Evolutionary conservation across 2,888 invertebrate genomes (phyloP).

Genomic region (Volucella zonaria): DNA sequence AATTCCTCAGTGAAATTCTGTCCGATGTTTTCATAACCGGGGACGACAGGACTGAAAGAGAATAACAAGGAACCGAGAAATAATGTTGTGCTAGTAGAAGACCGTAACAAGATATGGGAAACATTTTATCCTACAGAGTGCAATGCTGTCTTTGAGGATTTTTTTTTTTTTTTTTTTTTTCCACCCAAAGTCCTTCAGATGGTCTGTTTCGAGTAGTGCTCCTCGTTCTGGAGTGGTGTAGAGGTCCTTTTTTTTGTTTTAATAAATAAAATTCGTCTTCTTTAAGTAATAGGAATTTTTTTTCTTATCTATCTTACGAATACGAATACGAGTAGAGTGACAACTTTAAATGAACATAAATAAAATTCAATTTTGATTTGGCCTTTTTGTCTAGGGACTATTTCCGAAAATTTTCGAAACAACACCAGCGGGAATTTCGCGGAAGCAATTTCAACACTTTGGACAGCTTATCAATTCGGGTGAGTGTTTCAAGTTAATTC

Average conservation of each 20-base stretch:
- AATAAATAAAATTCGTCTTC: conserved; percentile 56
- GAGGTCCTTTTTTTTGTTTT: conserved; percentile 21
- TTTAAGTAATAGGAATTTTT: conserved; percentile 49
- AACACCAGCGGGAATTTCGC: conserved; percentile 80
- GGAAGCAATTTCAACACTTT: conserved; percentile 80
- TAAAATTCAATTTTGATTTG: conserved; percentile 24
- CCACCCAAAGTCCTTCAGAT: background rate
- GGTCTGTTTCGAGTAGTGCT: no score
- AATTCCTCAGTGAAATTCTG: conserved; percentile 61
- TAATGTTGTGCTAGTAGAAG: conserved; percentile 40
- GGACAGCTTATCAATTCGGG: conserved; percentile 80
- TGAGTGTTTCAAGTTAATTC: conserved; percentile 70
- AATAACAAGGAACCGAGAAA: conserved; percentile 19
- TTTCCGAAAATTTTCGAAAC: conserved; percentile 80
- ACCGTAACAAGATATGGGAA: conserved; percentile 60
- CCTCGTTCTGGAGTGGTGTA: no score
- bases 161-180: conserved; percentile 8
- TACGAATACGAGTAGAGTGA: conserved; percentile 13
- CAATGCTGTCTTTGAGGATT: conserved; percentile 35
- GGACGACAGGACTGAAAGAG: conserved; percentile 19
- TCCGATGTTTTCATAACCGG: conserved; percentile 68
- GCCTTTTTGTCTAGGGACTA: conserved; percentile 75
- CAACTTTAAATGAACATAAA: conserved; percentile 8
- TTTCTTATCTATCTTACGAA: background rate
- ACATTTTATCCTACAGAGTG: conserved; percentile 49